A percentile compares a stretch with the other conserved stretches of the same genome.
phyloP scores from a whole-genome alignment of 2,797 vertebrate species.

The Aselliscus stoliczkanus region DNA sequence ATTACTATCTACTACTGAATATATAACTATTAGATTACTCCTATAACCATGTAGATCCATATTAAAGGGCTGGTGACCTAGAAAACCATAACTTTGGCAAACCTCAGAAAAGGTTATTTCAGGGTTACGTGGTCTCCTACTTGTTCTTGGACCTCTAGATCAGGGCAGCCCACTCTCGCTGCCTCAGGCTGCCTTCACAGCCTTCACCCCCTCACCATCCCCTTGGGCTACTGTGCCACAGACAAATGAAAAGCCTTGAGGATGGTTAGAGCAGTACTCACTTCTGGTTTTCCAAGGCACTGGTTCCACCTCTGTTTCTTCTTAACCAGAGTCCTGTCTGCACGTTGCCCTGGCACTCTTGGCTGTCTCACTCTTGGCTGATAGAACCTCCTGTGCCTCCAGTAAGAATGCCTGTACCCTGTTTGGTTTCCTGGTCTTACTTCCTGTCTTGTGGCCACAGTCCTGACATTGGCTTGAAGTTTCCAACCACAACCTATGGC shows the following conservation, averaged over 20 bases:
- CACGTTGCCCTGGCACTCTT: background rate
- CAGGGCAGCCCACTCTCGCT: background rate
- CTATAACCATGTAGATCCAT: background rate
- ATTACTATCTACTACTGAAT: background rate
- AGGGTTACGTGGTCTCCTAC: background rate
- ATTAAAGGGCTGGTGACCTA: background rate
- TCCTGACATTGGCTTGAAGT: background rate
- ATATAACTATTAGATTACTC: background rate
- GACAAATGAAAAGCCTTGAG: background rate
- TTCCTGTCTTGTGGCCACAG: slow-evolving; percentile 8
- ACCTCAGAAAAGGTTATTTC: background rate
- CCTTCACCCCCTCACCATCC: background rate
- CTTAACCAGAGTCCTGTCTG: background rate
- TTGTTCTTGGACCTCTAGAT: background rate
- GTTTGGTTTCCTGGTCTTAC: slow-evolving; percentile 1
- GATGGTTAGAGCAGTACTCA: background rate
- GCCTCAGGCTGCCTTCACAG: background rate
- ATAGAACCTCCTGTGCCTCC: background rate
- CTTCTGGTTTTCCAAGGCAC: background rate
- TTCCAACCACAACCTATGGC: background rate
- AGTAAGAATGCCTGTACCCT: background rate
- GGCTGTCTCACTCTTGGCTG: background rate
- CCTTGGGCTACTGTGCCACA: background rate
- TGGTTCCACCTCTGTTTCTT: background rate
- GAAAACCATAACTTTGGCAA: background rate